These are phyloP conservation scores for Allacma fusca DNA, from an alignment of 2,888 invertebrate genomes.

Conservation along the genomic window DNA sequence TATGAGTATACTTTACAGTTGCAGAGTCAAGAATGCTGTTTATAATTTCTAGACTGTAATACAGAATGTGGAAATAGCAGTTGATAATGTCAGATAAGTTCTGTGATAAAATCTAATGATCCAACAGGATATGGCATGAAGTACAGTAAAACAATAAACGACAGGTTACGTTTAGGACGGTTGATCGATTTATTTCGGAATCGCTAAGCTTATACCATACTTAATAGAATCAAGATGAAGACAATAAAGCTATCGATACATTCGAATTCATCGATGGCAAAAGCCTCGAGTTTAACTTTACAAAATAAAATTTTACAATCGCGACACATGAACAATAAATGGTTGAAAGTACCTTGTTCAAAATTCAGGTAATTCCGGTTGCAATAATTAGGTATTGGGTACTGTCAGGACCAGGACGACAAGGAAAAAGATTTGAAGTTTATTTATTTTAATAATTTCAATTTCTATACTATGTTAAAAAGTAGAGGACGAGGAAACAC, in stretches of 20 bases:
- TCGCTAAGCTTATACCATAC: not conserved
- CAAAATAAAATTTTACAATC: not conserved
- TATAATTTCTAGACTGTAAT: no score
- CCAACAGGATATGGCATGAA: no score
- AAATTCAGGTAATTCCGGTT: no score
- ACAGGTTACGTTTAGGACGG: not conserved
- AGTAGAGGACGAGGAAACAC: no score
- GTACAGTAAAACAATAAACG: not conserved
- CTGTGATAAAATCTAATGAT: no score
- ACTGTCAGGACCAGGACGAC: no score
- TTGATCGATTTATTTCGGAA: not conserved
- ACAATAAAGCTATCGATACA: not conserved
- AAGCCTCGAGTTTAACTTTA: not conserved
- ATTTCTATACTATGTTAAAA: not conserved
- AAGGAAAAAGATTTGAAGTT: not conserved
- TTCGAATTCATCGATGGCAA: not conserved
- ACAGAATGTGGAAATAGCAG: no score
- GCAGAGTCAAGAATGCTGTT: no score
- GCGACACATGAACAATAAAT: not conserved
- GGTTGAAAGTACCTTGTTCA: not conserved
- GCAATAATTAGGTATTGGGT: no score
- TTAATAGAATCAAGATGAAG: constrained; percentile 11
- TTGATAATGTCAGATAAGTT: no score
- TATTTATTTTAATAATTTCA: not conserved
- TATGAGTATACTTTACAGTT: no score